phyloP scores from a whole-genome alignment of 2,797 vertebrate genomes.

The Fistularia commersonii region DNA sequence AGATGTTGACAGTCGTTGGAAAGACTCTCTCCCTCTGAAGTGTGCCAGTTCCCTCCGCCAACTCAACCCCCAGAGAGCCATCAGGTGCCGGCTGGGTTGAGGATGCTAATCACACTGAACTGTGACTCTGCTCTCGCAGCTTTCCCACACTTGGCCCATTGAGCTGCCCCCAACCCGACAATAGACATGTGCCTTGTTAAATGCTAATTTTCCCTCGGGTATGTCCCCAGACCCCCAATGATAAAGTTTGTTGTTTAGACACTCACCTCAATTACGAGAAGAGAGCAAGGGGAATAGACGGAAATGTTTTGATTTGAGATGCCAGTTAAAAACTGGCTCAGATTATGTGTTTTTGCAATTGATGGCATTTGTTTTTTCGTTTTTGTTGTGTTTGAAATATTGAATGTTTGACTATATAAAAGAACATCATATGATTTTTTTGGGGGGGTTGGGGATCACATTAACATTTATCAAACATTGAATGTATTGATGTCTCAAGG shows the following conservation, averaged over 20 bases:
- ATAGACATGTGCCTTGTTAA: conserved; percentile 73
- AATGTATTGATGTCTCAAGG: background rate
- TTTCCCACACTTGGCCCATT: conserved; percentile 73
- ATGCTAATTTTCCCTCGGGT: conserved; percentile 60
- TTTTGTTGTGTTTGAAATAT: too few relatives aligned
- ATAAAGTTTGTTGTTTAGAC: conserved; percentile 38
- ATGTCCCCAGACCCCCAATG: background rate
- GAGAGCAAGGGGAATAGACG: conserved; percentile 21
- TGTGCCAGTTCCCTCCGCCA: conserved; percentile 51
- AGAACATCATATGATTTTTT: too few relatives aligned
- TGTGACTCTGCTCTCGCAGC: conserved; percentile 62
- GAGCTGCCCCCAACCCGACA: conserved; percentile 47
- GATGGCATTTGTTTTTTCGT: background rate
- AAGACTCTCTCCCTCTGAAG: conserved; percentile 32
- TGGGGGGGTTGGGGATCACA: background rate
- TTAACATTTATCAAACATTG: background rate
- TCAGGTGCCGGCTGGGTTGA: conserved; percentile 35
- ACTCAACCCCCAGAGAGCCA: conserved; percentile 9
- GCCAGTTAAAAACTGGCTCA: background rate
- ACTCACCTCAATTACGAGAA: conserved; percentile 24
- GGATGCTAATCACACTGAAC: conserved; percentile 61
- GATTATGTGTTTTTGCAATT: background rate
- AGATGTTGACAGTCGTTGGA: conserved; percentile 1
- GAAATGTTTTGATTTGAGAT: conserved; percentile 40
- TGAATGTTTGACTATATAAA: too few relatives aligned